Evolutionary conservation across 1,140 invertebrate genomes (phyloP), one percentile per base, ranked within the genome.

Genomic region (Trichonephila inaurata): DNA sequence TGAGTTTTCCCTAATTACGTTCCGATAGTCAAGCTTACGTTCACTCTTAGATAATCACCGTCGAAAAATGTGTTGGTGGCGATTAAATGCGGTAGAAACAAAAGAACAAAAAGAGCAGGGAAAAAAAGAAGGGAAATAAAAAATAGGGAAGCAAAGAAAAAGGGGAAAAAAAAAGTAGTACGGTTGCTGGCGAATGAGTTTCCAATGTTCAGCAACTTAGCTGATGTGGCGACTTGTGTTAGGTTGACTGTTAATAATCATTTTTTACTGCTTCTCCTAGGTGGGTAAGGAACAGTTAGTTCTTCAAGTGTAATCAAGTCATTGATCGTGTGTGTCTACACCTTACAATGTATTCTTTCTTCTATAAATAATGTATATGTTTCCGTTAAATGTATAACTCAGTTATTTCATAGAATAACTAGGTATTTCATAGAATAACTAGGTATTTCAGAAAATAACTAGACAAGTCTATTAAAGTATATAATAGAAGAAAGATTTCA

Each of bases 1-100:
- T 61, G 69, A 90, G 44, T 60, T 66, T 40, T 44, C 69, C 72
- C 69, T 90, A 90, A 90, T 90, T 90, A 90, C 89, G 89, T 61
- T 81, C 89, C 89, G 89, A 90, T 90, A 90, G 72, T 58, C 69
- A 33, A 81, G 89, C 40, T 44, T 89, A 19, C 7, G 19, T 51
- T 90, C 21, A 40, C 58, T 61, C 51, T 19, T 24, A 81, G 89
- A 81, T 90, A 90, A 90, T 90, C 72, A 90, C 89, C 58, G 64
- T 24, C 69, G 69, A 66, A 90, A 90, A 90, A 90, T 90, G 89
- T 81, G 89, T 90, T 61, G 51, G 66, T 18, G 21, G 72, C 69
- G 89, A 90, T 90, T 90, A 90, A 90, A 81, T 21, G 69, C 16
- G 24, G n/a, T 58, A 87, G 33, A 61, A 87, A 64, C n/a, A 87